A percentile compares a stretch with the other conserved stretches of the same genome.
These are phyloP conservation scores for Mesorhabditis sp. DNA, from an alignment of 2,888 invertebrate species.

Conservation along the genomic window DNA sequence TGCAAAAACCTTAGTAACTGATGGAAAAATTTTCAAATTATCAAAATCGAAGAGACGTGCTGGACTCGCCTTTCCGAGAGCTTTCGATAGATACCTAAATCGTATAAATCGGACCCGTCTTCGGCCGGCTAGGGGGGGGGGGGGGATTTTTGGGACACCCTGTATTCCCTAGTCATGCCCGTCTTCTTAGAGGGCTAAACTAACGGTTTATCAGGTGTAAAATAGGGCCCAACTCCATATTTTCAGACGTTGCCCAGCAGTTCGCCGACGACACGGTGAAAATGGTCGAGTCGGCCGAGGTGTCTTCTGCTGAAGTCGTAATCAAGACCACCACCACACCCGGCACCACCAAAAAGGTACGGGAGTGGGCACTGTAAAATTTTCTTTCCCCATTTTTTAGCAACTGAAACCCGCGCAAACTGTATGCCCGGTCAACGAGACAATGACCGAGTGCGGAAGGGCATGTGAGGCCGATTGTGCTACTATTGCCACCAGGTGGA, in stretches of 20 bases:
- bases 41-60: no score
- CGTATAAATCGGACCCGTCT: no score
- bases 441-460: conserved; percentile 54
- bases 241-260: conserved; percentile 20
- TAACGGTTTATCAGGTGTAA: no score
- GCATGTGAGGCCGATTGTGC: conserved; percentile 55
- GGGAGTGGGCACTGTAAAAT: neutral
- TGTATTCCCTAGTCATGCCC: no score
- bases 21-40: no score
- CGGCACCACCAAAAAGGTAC: neutral
- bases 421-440: conserved; percentile 49
- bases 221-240: no score
- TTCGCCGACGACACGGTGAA: conserved; percentile 7
- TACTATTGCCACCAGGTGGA: conserved; percentile 49
- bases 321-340: neutral
- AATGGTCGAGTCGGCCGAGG: conserved; percentile 7
- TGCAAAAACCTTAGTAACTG: no score
- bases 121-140: no score
- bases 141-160: no score
- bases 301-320: neutral
- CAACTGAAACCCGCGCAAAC: conserved; percentile 9
- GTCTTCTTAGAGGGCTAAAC: no score
- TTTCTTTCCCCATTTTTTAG: conserved; percentile 9
- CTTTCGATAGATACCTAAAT: no score
- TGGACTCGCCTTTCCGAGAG: no score